These are phyloP conservation scores for Nilaparvata lugens DNA, from an alignment of 1,140 invertebrate genomes.

Conservation along the genomic window DNA sequence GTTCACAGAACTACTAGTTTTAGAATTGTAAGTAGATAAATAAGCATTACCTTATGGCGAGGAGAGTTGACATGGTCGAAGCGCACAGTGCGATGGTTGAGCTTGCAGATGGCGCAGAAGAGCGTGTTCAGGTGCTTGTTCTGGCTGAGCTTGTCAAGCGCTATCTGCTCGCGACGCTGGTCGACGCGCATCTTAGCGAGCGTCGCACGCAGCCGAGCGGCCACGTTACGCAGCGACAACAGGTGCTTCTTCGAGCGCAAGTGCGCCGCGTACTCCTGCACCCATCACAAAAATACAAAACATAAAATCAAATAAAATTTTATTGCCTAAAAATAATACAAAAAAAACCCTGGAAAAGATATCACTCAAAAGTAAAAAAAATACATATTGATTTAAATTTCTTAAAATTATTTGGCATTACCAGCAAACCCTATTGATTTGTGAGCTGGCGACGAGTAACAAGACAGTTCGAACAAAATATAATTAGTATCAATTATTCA, in stretches of 20 bases:
- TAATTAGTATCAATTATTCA: too few species aligned
- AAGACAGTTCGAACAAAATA: too few species aligned
- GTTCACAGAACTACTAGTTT: too few species aligned
- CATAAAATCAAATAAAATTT: constrained; percentile 1
- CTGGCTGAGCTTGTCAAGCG: constrained; percentile 58
- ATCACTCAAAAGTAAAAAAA: too few species aligned
- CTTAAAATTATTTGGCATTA: too few species aligned
- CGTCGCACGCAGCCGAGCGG: constrained; percentile 57
- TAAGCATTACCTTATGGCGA: constrained; percentile 42
- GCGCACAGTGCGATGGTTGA: constrained; percentile 67
- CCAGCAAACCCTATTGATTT: too few species aligned
- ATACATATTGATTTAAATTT: too few species aligned
- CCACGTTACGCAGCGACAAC: constrained; percentile 56
- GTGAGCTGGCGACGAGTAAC: too few species aligned
- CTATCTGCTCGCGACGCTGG: constrained; percentile 60
- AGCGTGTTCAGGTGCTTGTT: constrained; percentile 48
- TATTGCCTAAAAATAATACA: neutral
- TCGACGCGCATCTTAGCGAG: constrained; percentile 59
- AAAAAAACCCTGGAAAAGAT: constrained; percentile 8
- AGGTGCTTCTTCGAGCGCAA: constrained; percentile 56
- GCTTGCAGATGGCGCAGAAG: constrained; percentile 67
- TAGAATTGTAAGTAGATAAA: neutral
- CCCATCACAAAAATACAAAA: constrained; percentile 6
- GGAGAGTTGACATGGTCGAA: constrained; percentile 63
- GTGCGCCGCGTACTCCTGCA: constrained; percentile 57